Conservation (phyloP, 1,140 invertebrate species). For the Lasioglossum albipes region DNA sequence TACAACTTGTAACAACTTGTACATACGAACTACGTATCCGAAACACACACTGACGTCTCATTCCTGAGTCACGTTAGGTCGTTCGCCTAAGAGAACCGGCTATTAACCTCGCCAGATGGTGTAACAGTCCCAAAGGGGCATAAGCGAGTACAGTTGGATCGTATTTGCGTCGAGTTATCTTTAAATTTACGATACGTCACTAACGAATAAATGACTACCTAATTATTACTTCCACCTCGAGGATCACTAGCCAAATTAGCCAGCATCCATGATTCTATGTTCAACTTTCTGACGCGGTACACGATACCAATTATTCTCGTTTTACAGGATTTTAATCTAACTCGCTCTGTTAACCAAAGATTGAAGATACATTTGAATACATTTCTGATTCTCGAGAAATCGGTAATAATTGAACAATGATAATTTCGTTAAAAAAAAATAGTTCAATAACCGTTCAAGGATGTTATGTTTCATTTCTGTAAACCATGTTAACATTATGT, state of each 20-base stretch:
- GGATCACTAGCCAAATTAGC: not conserved
- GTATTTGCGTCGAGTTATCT: conserved; percentile 49
- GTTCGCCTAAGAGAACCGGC: conserved; percentile 53
- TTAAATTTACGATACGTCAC: conserved; percentile 14
- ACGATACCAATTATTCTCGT: no score
- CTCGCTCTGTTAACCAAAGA: no score
- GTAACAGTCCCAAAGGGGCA: conserved; percentile 20
- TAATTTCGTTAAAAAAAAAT: no score
- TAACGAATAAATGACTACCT: conserved; percentile 38
- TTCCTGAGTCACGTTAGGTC: conserved; percentile 52
- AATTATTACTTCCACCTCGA: conserved; percentile 3
- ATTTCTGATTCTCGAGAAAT: no score
- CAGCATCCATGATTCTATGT: not conserved
- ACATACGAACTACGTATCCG: conserved; percentile 32
- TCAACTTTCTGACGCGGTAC: no score
- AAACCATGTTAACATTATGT: no score
- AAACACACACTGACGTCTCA: conserved; percentile 23
- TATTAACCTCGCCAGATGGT: conserved; percentile 59
- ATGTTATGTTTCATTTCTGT: no score
- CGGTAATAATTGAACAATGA: no score
- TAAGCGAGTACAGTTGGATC: conserved; percentile 16
- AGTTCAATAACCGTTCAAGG: no score
- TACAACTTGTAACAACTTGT: conserved; percentile 45
- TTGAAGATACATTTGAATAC: no score
- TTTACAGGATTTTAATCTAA: no score